These are phyloP conservation scores for Andrena marginata DNA, from an alignment of 2,888 invertebrate genomes.

Conservation along the genomic window DNA sequence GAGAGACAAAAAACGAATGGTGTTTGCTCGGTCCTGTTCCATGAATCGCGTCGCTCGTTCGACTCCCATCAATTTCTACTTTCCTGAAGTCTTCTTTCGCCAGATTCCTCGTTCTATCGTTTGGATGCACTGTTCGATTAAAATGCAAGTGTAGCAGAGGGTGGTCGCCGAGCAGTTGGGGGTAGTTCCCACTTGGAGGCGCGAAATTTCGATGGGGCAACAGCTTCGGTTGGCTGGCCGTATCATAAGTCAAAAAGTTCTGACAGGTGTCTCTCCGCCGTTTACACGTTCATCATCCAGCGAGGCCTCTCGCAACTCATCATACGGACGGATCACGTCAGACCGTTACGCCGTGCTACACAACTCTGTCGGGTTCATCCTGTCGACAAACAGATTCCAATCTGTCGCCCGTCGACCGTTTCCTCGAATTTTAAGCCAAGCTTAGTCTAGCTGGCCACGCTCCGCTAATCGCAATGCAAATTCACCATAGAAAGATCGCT, in stretches of 20 bases:
- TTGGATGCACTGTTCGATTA: background rate
- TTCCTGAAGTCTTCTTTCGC: background rate
- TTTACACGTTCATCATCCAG: slow-evolving; percentile 50
- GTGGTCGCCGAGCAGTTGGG: slow-evolving; percentile 6
- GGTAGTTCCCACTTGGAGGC: background rate
- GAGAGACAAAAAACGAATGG: background rate
- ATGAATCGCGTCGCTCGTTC: background rate
- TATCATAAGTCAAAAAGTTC: slow-evolving; percentile 62
- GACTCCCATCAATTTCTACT: background rate
- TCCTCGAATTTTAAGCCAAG: slow-evolving; percentile 60
- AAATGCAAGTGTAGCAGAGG: background rate
- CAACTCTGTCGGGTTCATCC: slow-evolving; percentile 51
- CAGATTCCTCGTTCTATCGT: background rate
- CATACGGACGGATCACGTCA: slow-evolving; percentile 63
- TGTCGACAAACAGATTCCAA: slow-evolving; percentile 68
- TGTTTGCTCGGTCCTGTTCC: background rate
- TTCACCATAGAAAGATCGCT: slow-evolving; percentile 29
- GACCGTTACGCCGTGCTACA: slow-evolving; percentile 29
- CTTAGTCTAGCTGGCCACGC: slow-evolving; percentile 31
- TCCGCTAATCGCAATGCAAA: slow-evolving; percentile 44
- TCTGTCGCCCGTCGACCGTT: slow-evolving; percentile 32
- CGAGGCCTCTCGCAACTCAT: slow-evolving; percentile 60
- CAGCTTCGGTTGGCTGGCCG: background rate
- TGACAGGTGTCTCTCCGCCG: slow-evolving; percentile 38
- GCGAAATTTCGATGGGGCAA: background rate